Conservation (phyloP, 2,113 vertebrate genomes). For the Campylomormyrus numenius region DNA sequence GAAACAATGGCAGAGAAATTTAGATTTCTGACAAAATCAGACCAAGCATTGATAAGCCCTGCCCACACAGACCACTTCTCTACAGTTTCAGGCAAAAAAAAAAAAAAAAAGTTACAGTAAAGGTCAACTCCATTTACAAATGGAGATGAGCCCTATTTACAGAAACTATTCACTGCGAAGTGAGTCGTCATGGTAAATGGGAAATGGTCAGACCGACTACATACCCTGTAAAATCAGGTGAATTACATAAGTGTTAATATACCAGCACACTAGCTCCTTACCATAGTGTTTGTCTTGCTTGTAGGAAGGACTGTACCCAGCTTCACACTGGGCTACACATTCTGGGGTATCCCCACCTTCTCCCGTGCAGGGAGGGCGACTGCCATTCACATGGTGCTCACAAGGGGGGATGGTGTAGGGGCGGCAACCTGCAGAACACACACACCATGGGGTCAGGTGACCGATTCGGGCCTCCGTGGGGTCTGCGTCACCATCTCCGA, state of each 20-base stretch:
- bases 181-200: background rate
- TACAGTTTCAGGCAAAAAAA: background rate
- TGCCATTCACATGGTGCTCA: conserved; percentile 90
- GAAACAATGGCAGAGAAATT: background rate
- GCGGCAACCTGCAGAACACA: conserved; percentile 66
- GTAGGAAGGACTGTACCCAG: conserved; percentile 74
- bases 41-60: background rate
- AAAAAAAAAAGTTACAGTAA: background rate
- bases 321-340: conserved; percentile 66
- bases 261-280: conserved; percentile 43
- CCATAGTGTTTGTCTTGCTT: conserved; percentile 82
- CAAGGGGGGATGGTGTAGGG: conserved; percentile 90
- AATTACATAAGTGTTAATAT: background rate
- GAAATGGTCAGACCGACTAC: background rate
- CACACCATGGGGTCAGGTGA: background rate
- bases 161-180: background rate
- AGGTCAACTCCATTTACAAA: background rate
- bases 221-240: background rate
- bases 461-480: background rate
- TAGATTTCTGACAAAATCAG: background rate
- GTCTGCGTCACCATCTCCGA: background rate
- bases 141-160: background rate
- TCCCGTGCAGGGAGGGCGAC: conserved; percentile 73
- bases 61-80: background rate
- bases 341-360: conserved; percentile 77